Conservation (phyloP, 2,888 invertebrate genomes). For the Drosophila subquinaria region DNA sequence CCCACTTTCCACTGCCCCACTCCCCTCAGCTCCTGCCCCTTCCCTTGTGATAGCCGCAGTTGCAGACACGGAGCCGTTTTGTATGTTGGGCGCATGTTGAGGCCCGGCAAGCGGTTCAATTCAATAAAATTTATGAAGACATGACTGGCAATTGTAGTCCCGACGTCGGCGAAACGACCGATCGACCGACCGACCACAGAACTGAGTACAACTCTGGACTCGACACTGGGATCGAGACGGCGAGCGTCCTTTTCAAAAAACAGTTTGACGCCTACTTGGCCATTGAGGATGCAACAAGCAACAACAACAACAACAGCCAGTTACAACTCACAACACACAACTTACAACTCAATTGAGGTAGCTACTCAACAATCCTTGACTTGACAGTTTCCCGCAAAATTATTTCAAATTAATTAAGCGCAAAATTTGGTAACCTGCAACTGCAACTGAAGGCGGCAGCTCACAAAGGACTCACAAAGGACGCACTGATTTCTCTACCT, state of each 20-base stretch:
- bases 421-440: constrained; percentile 63
- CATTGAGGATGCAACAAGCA: constrained; percentile 41
- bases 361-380: constrained; percentile 26
- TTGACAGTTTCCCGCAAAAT: constrained; percentile 61
- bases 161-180: constrained; percentile 38
- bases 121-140: constrained; percentile 81
- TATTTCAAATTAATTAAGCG: constrained; percentile 78
- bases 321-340: constrained; percentile 18
- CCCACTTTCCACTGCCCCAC: background rate
- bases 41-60: constrained; percentile 14
- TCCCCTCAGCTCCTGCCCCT: background rate
- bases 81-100: constrained; percentile 71
- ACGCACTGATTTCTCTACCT: constrained; percentile 61
- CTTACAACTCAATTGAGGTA: constrained; percentile 72
- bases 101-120: constrained; percentile 63
- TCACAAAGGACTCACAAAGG: constrained; percentile 45
- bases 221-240: constrained; percentile 29
- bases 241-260: constrained; percentile 62
- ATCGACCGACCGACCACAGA: constrained; percentile 6
- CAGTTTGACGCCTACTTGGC: constrained; percentile 61
- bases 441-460: constrained; percentile 44
- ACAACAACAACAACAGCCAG: background rate
- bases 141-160: constrained; percentile 80
- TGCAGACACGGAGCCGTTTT: constrained; percentile 65
- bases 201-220: constrained; percentile 6